These are phyloP conservation scores for Leucophenga varia DNA, from an alignment of 1,140 invertebrate species.

Conservation along the genomic window DNA sequence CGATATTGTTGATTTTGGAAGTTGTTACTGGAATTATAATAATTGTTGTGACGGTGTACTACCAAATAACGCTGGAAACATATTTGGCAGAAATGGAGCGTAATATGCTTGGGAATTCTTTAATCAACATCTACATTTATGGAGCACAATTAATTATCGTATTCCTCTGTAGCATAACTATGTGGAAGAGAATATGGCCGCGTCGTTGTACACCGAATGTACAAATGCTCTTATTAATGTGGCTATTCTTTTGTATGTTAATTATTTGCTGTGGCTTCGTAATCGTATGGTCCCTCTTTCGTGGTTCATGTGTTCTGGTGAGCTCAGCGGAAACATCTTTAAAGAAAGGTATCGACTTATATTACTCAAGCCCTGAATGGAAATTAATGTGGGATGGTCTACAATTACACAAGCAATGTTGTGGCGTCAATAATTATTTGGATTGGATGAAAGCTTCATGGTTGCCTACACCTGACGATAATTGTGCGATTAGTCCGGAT, in stretches of 20 bases:
- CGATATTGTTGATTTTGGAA: conserved; percentile 34
- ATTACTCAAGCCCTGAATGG: conserved; percentile 47
- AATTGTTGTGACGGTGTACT: conserved; percentile 30
- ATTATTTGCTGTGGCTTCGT: conserved; percentile 37
- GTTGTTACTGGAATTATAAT: conserved; percentile 34
- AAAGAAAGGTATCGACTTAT: conserved; percentile 41
- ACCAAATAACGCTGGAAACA: conserved; percentile 28
- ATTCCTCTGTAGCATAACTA: conserved; percentile 31
- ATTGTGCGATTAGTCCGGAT: background rate
- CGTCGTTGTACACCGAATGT: conserved; percentile 40
- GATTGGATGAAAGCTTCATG: conserved; percentile 50
- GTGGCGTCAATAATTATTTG: conserved; percentile 40
- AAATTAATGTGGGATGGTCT: conserved; percentile 46
- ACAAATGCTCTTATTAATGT: conserved; percentile 31
- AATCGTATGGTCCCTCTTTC: conserved; percentile 30
- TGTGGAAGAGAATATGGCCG: conserved; percentile 42
- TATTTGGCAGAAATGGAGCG: conserved; percentile 31
- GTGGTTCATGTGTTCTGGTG: conserved; percentile 22
- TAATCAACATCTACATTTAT: conserved; percentile 35
- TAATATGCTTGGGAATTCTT: conserved; percentile 25
- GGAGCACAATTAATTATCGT: conserved; percentile 32
- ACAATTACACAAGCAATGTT: conserved; percentile 42
- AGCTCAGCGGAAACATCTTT: conserved; percentile 31
- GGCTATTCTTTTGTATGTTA: conserved; percentile 42
- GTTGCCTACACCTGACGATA: conserved; percentile 28